Base-by-base conservation (phyloP, 2,113 vertebrate genomes). In the Gracilinanus agilis region DNA sequence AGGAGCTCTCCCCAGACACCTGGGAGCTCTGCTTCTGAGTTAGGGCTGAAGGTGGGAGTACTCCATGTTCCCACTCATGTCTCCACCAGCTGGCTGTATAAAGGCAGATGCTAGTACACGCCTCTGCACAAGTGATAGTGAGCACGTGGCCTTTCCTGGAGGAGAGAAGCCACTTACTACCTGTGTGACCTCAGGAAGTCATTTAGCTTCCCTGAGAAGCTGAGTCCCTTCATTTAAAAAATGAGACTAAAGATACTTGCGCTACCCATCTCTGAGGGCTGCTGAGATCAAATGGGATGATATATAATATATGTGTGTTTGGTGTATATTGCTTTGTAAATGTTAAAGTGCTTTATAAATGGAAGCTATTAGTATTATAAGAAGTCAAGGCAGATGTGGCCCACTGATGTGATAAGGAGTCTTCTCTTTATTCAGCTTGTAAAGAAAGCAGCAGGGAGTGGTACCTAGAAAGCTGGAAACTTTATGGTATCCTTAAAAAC, bases 161-260 rank as follows among this genome's bases (percentile, higher is more conserved):
- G 23, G 23, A 29, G 90, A 93, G 5, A 92, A 93, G 92, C 12
- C 27, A 55, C 24, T 95, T 91, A 9, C 4, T 55, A 67, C 29
- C 10, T 83, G n/a, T 83, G n/a, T 40, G 67, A 40, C 7, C 19
- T 40, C 23, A 16, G 92, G 49, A 91, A 91, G 54, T 9, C 49
- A 89, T 29, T 13, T 92, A 44, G 24, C n/a, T 83, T 1, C 44
- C 0, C 89, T 11, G 29, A 2, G 29, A 96, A 91, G 55, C 75
- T 95, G 53, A 21, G 25, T 93, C 90, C 93, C 44, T n/a, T 92
- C 44, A 53, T 89, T 83, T 89, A 10, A 53, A 90, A 95, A 93
- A 90, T 53, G 54, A 83, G 91, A 93, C 49, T 92, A 89, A 58
- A 88, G 53, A 55, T 75, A 53, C 27, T 44, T 93, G 58, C 10